phyloP scores from a whole-genome alignment of 2,113 vertebrate genomes.

The Micromys minutus region DNA sequence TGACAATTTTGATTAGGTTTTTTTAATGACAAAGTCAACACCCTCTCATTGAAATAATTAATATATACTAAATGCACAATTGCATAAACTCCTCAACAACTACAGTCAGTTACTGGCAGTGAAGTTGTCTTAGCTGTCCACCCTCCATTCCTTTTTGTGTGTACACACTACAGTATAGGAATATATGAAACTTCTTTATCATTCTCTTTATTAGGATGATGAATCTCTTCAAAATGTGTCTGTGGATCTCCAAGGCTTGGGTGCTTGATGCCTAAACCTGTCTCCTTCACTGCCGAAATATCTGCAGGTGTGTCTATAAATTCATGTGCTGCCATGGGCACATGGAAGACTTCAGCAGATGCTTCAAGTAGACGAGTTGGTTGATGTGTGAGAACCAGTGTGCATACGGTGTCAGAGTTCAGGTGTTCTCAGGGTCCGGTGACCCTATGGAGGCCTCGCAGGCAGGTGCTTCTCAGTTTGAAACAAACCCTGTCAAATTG shows the following conservation, averaged over 20 bases:
- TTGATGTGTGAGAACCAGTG: neutral
- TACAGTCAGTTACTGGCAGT: neutral
- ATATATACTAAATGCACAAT: neutral
- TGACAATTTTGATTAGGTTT: conserved; percentile 32
- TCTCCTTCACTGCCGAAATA: neutral
- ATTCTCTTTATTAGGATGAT: neutral
- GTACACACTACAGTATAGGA: neutral
- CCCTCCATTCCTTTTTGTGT: neutral
- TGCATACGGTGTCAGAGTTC: neutral
- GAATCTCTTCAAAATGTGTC: neutral
- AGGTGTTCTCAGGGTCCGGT: neutral
- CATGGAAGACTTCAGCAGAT: neutral
- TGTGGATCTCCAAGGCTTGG: neutral
- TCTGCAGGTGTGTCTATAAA: neutral
- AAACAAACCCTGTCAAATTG: neutral
- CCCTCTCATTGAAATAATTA: neutral
- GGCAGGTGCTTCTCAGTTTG: neutral
- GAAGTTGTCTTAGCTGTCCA: neutral
- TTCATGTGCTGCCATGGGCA: neutral
- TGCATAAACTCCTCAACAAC: neutral
- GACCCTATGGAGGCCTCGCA: no score
- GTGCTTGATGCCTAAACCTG: neutral
- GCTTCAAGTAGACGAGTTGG: neutral
- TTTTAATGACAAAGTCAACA: conserved; percentile 47
- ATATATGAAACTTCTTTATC: neutral